Percentiles rank a stretch among this genome's conserved stretches.
Conservation (phyloP, 2,888 invertebrate species). For the Phortica magna region DNA sequence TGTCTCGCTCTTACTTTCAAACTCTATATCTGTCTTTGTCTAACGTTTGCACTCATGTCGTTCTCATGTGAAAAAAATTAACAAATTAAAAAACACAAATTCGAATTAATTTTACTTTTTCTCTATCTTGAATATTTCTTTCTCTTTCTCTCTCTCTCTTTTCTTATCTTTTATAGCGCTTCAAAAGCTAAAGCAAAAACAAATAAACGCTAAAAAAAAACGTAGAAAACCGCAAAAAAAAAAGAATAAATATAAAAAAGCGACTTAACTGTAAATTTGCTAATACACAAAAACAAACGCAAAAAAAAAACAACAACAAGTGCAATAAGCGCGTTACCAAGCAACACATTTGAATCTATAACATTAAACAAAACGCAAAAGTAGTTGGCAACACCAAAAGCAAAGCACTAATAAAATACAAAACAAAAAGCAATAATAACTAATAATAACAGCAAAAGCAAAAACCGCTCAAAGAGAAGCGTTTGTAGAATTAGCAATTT, state of each 20-base stretch:
- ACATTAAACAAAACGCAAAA: conserved; percentile 42
- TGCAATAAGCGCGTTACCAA: conserved; percentile 62
- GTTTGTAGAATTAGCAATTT: conserved; percentile 20
- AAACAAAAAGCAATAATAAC: conserved; percentile 42
- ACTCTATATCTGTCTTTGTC: conserved; percentile 52
- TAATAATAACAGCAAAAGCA: conserved; percentile 38
- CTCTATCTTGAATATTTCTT: conserved; percentile 22
- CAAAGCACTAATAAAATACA: conserved; percentile 45
- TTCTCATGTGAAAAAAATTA: conserved; percentile 43
- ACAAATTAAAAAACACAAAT: conserved; percentile 28
- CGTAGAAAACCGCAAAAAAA: not conserved
- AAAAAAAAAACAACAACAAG: conserved; percentile 45
- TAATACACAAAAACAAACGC: conserved; percentile 33
- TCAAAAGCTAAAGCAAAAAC: conserved; percentile 27
- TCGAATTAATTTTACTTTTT: not conserved
- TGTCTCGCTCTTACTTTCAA: conserved; percentile 54
- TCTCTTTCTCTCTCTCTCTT: conserved; percentile 23
- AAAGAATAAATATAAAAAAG: conserved; percentile 42
- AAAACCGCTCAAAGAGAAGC: conserved; percentile 30
- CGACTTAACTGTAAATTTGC: conserved; percentile 42
- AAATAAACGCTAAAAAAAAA: not conserved
- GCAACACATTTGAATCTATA: conserved; percentile 40
- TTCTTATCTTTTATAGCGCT: conserved; percentile 28
- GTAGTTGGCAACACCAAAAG: conserved; percentile 39
- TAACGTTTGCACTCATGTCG: conserved; percentile 52